A percentile compares a stretch with the other conserved stretches of the same genome.
These are phyloP conservation scores for Andrena chrysosceles DNA, from an alignment of 2,888 invertebrate genomes.

Conservation along the genomic window DNA sequence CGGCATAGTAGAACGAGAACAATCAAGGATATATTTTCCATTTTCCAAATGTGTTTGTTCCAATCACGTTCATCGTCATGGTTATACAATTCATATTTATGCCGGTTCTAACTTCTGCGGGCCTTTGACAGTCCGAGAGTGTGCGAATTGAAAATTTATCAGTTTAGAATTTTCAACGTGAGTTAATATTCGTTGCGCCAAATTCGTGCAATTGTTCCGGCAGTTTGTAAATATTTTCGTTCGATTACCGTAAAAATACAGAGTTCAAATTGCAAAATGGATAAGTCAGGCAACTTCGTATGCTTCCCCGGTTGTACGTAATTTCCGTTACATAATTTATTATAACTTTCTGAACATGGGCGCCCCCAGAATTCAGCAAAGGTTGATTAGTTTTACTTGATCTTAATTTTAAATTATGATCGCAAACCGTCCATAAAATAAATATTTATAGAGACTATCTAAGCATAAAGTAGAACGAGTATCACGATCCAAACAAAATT, in stretches of 20 bases:
- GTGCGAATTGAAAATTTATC: conserved; percentile 40
- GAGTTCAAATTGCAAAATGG: conserved; percentile 3
- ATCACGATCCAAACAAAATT: no score
- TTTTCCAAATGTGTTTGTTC: conserved; percentile 37
- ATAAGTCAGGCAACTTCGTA: conserved; percentile 5
- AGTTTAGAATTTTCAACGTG: conserved; percentile 28
- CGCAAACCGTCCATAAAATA: no score
- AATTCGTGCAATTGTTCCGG: not conserved
- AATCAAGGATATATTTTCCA: conserved; percentile 53
- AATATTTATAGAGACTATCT: no score
- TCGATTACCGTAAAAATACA: not conserved
- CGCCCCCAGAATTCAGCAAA: not conserved
- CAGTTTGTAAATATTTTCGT: conserved; percentile 12
- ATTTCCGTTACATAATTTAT: not conserved
- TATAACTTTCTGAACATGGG: not conserved
- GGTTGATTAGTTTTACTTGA: not conserved
- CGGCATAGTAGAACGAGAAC: conserved; percentile 10
- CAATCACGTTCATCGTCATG: conserved; percentile 20
- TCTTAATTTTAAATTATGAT: not conserved
- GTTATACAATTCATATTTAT: conserved; percentile 49
- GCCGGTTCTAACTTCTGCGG: conserved; percentile 5
- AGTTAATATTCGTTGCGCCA: conserved; percentile 15
- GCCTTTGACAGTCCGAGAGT: conserved; percentile 25
- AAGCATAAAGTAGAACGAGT: no score
- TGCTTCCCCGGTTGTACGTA: not conserved